Evolutionary conservation across 2,113 vertebrate genomes (phyloP).

Genomic region (Spilogale gracilis): DNA sequence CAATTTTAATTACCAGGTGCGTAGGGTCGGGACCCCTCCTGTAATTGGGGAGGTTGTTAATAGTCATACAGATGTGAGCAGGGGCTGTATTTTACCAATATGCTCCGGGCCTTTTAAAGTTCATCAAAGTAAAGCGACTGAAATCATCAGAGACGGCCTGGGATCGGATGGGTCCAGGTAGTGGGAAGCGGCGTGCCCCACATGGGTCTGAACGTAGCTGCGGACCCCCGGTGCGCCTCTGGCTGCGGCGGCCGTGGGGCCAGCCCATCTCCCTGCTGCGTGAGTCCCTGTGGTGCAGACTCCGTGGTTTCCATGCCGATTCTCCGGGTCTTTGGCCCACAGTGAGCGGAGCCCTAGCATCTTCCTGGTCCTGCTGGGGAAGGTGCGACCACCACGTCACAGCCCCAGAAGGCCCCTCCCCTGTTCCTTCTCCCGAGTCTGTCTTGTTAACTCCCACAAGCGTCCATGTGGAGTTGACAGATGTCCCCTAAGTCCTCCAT

Average conservation of each 20-base stretch:
- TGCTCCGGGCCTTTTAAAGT: conserved; percentile 79
- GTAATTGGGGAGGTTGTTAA: conserved; percentile 87
- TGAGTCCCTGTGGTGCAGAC: conserved; percentile 77
- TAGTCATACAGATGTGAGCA: conserved; percentile 77
- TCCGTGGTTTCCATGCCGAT: conserved; percentile 79
- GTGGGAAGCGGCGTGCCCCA: conserved; percentile 59
- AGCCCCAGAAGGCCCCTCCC: conserved; percentile 61
- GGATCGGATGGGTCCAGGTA: conserved; percentile 70
- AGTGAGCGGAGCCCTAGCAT: conserved; percentile 78
- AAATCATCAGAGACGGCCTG: conserved; percentile 67
- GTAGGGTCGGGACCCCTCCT: conserved; percentile 83
- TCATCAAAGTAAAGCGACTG: conserved; percentile 81
- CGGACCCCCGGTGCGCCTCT: conserved; percentile 29
- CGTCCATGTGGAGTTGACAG: neutral
- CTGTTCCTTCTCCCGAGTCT: conserved; percentile 57
- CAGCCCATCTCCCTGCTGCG: conserved; percentile 74
- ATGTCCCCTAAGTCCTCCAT: conserved; percentile 52
- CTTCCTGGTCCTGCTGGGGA: conserved; percentile 71
- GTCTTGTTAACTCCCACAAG: neutral
- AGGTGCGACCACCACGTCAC: conserved; percentile 69
- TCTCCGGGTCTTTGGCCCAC: conserved; percentile 78
- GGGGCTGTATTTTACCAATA: conserved; percentile 82
- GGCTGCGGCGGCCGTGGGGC: conserved; percentile 74
- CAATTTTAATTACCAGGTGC: conserved; percentile 97
- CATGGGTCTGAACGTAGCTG: conserved; percentile 56